Base-by-base conservation (phyloP, 2,797 vertebrate genomes). In the Cossypha heuglini region DNA sequence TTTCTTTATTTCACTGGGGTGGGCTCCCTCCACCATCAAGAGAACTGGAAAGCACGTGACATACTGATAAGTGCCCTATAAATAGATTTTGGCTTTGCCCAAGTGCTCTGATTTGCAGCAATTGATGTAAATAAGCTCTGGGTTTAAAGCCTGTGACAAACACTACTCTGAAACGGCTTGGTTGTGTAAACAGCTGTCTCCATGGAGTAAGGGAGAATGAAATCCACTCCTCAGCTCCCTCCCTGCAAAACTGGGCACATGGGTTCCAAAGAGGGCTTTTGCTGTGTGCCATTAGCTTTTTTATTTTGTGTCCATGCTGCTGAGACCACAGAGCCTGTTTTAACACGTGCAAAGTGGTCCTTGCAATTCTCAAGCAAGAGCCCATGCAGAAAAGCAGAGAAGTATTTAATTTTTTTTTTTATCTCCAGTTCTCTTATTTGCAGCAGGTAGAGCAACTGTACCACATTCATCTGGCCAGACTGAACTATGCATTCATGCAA, bases 81-180 rank as follows among this genome's bases (percentile, higher is more conserved):
- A 93, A 95, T 62, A 88, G 81, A 75, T 78, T 52, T 29, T 6
- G 51, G 68, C 72, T 93, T 78, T 45, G 83, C 58, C 52, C 75
- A 68, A 38, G 81, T 49, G 52, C 62, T 77, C 68, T 40, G 51
- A 83, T 76, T 63, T 78, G 69, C 25, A 11, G 69, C 79, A 73
- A 62, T 14, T 72, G 57, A 80, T 35, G 80, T n/a, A 68, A 88
- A 80, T 54, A 87, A 83, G 29, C 63, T 78, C 45, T 11, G 35
- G 37, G 58, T 86, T 82, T 45, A 29, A 73, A 93, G 67, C 31
- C 48, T 43, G 51, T 18, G 48, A 86, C 54, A 89, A 93, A 74
- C 67, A 31, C 57, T 8, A 28, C 35, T 68, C 42, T 43, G 20
- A 88, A 67, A 38, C 1, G 8, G 31, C 48, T 21, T 31, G 25